Evolutionary conservation across 1,140 invertebrate species (phyloP).

Genomic region (Drosophila seguyi): DNA sequence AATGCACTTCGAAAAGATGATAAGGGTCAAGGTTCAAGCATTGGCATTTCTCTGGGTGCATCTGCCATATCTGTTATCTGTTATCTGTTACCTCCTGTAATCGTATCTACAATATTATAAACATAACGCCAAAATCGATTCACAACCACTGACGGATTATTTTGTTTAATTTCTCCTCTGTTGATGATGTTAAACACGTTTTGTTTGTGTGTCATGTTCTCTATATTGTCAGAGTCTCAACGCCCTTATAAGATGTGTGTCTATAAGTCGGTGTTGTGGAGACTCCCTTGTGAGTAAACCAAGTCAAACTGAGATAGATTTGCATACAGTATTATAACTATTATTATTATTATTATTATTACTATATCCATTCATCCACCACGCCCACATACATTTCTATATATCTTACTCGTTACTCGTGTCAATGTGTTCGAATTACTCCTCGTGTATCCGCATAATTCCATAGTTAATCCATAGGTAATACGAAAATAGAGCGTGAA

Average conservation of each 20-base stretch:
- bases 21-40: background rate
- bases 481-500: conserved; percentile 31
- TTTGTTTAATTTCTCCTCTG: conserved; percentile 51
- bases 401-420: conserved; percentile 15
- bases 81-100: conserved; percentile 9
- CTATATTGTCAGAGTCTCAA: conserved; percentile 82
- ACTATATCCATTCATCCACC: conserved; percentile 31
- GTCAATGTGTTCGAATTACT: conserved; percentile 9
- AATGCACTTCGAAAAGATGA: background rate
- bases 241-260: conserved; percentile 81
- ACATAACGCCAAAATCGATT: conserved; percentile 44
- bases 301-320: conserved; percentile 69
- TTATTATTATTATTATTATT: conserved; percentile 3
- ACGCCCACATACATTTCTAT: conserved; percentile 17
- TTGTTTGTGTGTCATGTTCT: conserved; percentile 83
- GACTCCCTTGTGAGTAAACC: conserved; percentile 83
- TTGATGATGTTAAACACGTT: conserved; percentile 69
- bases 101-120: conserved; percentile 21
- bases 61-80: background rate
- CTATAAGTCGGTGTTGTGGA: conserved; percentile 81
- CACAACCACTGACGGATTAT: conserved; percentile 51
- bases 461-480: conserved; percentile 36
- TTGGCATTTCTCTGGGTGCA: conserved; percentile 15
- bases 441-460: conserved; percentile 52
- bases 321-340: conserved; percentile 46